These are phyloP conservation scores for Olivierus martensii DNA, from an alignment of 1,140 invertebrate genomes.

Conservation along the genomic window DNA sequence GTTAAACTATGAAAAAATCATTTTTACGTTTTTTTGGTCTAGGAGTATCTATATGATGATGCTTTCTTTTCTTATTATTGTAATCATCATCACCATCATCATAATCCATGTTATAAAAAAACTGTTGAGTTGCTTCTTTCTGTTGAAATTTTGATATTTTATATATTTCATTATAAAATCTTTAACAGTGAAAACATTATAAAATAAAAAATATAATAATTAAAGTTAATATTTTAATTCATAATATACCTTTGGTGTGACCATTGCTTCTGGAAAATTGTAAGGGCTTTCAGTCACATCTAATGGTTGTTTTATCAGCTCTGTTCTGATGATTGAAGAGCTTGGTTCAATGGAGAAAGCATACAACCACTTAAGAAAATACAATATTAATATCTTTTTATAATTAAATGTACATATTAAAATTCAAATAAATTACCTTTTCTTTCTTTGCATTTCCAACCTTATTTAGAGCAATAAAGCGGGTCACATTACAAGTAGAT, in stretches of 20 bases:
- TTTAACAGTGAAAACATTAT: neutral
- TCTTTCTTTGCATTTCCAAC: constrained; percentile 67
- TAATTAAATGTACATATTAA: too few species aligned
- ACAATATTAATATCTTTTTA: too few species aligned
- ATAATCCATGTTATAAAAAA: constrained; percentile 33
- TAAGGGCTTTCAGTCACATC: constrained; percentile 81
- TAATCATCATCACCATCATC: constrained; percentile 12
- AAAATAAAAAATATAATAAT: neutral
- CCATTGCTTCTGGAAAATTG: constrained; percentile 18
- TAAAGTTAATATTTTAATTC: too few species aligned
- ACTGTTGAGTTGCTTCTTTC: constrained; percentile 25
- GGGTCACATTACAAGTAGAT: constrained; percentile 44
- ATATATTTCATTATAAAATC: constrained; percentile 9
- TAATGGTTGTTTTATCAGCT: constrained; percentile 67
- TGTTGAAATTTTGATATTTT: constrained; percentile 8
- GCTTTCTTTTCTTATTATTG: constrained; percentile 7
- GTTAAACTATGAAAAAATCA: too few species aligned
- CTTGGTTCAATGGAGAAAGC: constrained; percentile 76
- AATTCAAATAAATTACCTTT: constrained; percentile 24
- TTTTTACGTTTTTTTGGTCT: constrained; percentile 24
- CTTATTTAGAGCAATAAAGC: constrained; percentile 76
- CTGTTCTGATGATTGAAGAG: constrained; percentile 53
- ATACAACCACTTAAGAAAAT: constrained; percentile 72
- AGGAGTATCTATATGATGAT: constrained; percentile 6
- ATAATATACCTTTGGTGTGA: neutral